phyloP scores from a whole-genome alignment of 2,113 vertebrate genomes.

The Noturus placidus region DNA sequence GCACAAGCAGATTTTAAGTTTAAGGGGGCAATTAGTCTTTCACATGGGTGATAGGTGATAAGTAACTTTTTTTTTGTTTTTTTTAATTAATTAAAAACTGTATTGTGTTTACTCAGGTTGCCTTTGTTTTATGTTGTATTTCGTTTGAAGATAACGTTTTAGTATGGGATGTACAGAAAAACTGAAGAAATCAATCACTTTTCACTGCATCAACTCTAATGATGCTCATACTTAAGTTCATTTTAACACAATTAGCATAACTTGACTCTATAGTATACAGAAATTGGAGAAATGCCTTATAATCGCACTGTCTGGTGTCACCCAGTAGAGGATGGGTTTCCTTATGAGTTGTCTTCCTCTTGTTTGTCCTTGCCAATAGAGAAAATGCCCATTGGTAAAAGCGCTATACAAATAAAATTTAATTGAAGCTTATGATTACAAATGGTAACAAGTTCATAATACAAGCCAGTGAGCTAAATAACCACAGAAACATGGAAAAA shows the following conservation, averaged over 20 bases:
- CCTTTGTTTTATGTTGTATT: too few relatives aligned
- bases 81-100: too few relatives aligned
- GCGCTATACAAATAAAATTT: background rate
- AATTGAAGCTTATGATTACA: background rate
- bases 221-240: background rate
- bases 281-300: background rate
- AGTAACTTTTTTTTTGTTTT: too few relatives aligned
- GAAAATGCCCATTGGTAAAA: background rate
- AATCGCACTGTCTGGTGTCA: background rate
- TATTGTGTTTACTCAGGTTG: too few relatives aligned
- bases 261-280: background rate
- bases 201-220: background rate
- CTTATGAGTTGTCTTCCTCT: background rate
- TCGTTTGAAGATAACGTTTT: too few relatives aligned
- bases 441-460: background rate
- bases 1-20: too few relatives aligned
- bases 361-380: background rate
- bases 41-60: too few relatives aligned
- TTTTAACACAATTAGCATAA: background rate
- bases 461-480: slow-evolving; percentile 8
- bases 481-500: background rate
- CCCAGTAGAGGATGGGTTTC: background rate
- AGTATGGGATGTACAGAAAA: too few relatives aligned
- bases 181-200: too few relatives aligned
- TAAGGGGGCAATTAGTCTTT: too few relatives aligned